Evolutionary conservation across 2,113 vertebrate genomes (phyloP).

Genomic region (Phalacrocorax pelagicus): DNA sequence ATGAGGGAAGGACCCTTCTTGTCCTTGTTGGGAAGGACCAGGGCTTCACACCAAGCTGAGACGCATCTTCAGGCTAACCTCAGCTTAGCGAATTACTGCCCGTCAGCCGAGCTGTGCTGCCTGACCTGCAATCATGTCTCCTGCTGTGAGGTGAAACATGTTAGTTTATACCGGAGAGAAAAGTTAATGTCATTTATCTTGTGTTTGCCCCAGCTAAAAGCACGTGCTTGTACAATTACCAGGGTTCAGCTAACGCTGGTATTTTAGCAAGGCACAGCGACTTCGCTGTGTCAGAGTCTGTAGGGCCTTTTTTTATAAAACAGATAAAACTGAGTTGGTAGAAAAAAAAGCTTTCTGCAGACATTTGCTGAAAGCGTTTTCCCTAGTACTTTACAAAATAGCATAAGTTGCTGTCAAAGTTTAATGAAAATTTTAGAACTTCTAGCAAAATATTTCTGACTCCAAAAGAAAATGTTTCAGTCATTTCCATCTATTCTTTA

Average conservation of each 20-base stretch:
- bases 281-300: conserved; percentile 2
- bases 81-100: background rate
- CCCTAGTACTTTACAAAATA: background rate
- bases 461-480: background rate
- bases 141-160: background rate
- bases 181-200: conserved; percentile 14
- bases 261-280: conserved; percentile 43
- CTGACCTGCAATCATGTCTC: background rate
- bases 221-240: background rate
- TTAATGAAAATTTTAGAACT: background rate
- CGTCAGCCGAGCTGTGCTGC: background rate
- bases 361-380: background rate
- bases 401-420: background rate
- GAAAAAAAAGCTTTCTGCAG: background rate
- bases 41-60: background rate
- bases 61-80: background rate
- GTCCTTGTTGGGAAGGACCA: background rate
- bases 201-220: conserved; percentile 16
- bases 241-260: conserved; percentile 23
- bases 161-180: background rate
- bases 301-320: conserved; percentile 16
- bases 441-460: background rate
- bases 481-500: background rate
- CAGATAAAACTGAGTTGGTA: conserved; percentile 32
- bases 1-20: background rate